Evolutionary conservation across 1,140 invertebrate genomes (phyloP).

Genomic region (Drosophila malerkotliana): DNA sequence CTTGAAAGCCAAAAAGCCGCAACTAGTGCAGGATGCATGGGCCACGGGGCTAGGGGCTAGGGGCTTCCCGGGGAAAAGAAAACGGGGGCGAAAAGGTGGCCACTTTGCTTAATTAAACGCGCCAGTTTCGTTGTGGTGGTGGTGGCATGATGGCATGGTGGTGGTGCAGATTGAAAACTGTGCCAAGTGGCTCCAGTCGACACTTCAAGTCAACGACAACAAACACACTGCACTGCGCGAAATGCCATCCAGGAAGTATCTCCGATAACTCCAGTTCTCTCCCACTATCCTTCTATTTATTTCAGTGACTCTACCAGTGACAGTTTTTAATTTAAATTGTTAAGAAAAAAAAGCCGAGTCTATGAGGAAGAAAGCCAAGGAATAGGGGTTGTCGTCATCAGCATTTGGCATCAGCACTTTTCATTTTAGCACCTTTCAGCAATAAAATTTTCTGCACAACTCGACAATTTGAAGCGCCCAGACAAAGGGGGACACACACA

Average conservation of each 20-base stretch:
- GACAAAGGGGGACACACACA: conserved; percentile 61
- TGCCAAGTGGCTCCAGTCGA: conserved; percentile 65
- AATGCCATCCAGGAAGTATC: neutral
- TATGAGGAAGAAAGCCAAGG: conserved; percentile 8
- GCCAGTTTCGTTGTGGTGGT: conserved; percentile 52
- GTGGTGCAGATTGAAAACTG: conserved; percentile 67
- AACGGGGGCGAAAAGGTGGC: conserved; percentile 49
- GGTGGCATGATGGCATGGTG: conserved; percentile 2
- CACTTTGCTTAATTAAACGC: conserved; percentile 82
- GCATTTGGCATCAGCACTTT: conserved; percentile 73
- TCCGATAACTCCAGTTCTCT: neutral
- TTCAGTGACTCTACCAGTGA: conserved; percentile 28
- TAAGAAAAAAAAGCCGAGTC: conserved; percentile 57
- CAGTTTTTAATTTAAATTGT: conserved; percentile 81
- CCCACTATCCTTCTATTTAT: neutral
- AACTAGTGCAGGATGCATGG: conserved; percentile 9
- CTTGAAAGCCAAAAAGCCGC: conserved; percentile 54
- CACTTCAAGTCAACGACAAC: conserved; percentile 36
- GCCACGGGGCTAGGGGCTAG: neutral
- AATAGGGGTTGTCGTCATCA: conserved; percentile 29
- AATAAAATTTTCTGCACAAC: conserved; percentile 79
- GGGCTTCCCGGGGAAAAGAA: neutral
- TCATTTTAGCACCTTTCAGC: conserved; percentile 81
- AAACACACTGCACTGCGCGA: conserved; percentile 18
- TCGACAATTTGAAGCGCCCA: conserved; percentile 69